Percentiles rank a stretch among this genome's conserved stretches.
phyloP scores from a whole-genome alignment of 2,797 vertebrate species.

The Thripadectes ignobilis region DNA sequence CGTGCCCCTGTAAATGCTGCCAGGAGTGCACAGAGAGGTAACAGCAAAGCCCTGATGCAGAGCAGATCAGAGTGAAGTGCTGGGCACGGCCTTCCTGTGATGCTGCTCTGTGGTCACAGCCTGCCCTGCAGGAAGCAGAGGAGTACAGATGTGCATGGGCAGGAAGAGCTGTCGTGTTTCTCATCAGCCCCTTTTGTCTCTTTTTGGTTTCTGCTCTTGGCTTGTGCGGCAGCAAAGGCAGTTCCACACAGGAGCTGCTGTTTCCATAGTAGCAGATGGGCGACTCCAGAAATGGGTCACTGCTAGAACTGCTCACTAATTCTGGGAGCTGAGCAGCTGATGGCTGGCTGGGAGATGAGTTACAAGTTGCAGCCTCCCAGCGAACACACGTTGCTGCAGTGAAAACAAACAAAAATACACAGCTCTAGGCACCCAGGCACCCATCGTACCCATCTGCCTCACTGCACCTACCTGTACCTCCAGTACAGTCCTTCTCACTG shows the following conservation, averaged over 20 bases:
- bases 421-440: neutral
- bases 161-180: neutral
- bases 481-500: neutral
- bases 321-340: conserved; percentile 47
- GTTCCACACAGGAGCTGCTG: conserved; percentile 16
- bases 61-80: neutral
- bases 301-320: conserved; percentile 54
- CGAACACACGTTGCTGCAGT: neutral
- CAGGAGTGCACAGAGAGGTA: neutral
- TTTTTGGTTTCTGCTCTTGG: neutral
- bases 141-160: neutral
- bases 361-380: neutral
- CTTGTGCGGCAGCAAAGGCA: neutral
- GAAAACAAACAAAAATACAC: neutral
- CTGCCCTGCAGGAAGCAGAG: neutral
- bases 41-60: neutral
- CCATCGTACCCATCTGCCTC: neutral
- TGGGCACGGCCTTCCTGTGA: neutral
- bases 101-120: neutral
- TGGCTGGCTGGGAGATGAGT: neutral
- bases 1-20: neutral
- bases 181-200: neutral
- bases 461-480: neutral
- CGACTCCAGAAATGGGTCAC: conserved; percentile 60
- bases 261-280: conserved; percentile 69